phyloP scores from a whole-genome alignment of 1,140 invertebrate species.

The Bicyclus anynana region DNA sequence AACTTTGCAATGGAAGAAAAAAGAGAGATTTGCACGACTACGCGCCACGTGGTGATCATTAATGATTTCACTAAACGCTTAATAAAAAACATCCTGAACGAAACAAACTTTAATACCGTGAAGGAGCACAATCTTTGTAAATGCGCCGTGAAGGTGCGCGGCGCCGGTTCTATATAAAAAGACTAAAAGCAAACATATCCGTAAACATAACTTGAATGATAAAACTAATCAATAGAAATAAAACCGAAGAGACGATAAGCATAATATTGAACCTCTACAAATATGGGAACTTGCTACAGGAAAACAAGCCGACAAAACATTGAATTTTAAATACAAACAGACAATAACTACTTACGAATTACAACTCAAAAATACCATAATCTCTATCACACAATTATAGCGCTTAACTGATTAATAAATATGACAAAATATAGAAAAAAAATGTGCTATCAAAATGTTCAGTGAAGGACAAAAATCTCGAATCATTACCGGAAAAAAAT shows the following conservation, averaged over 20 bases:
- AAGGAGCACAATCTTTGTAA: constrained; percentile 34
- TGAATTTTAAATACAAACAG: no score
- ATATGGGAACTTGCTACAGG: not conserved
- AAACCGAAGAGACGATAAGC: not conserved
- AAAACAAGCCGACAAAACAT: not conserved
- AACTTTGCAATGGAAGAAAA: not conserved
- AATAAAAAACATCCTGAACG: constrained; percentile 31
- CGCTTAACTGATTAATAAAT: no score
- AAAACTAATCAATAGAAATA: constrained; percentile 41
- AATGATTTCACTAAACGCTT: constrained; percentile 8
- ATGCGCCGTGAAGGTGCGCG: constrained; percentile 49
- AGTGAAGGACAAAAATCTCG: no score
- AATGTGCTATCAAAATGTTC: no score
- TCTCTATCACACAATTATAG: no score
- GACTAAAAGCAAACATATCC: constrained; percentile 25
- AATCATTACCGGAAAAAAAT: no score
- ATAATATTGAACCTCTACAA: not conserved
- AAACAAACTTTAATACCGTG: constrained; percentile 42
- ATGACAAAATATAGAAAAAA: no score
- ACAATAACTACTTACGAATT: no score
- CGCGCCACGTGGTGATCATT: not conserved
- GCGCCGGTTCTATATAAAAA: constrained; percentile 33
- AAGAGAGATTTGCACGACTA: not conserved
- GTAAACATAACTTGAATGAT: constrained; percentile 39
- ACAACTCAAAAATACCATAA: no score